Conservation (phyloP, 2,797 vertebrate species). For the Pteropus rufus region DNA sequence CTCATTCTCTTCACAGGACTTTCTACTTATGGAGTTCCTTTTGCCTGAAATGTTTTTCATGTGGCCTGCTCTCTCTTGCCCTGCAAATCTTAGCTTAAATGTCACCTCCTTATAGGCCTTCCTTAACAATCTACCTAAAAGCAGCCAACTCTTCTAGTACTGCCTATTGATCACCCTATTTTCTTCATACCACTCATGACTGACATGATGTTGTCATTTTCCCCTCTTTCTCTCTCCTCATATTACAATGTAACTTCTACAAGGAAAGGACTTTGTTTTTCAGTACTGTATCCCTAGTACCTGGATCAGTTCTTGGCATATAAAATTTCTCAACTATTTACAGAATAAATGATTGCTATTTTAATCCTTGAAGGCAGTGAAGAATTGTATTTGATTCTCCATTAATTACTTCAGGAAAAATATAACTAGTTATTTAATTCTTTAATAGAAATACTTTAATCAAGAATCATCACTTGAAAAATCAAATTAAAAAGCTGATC, state of each 20-base stretch:
- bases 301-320: background rate
- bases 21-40: background rate
- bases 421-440: background rate
- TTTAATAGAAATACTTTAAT: conserved; percentile 15
- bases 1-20: background rate
- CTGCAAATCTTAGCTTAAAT: background rate
- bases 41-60: background rate
- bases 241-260: background rate
- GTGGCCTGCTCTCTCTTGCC: background rate
- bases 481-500: background rate
- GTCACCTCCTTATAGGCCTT: background rate
- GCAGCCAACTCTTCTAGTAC: background rate
- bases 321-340: conserved; percentile 2
- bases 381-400: background rate
- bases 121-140: background rate
- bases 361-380: background rate
- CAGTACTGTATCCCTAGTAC: background rate
- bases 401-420: conserved; percentile 25
- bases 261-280: background rate
- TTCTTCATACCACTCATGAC: background rate
- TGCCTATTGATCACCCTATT: background rate
- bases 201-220: background rate
- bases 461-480: conserved; percentile 21
- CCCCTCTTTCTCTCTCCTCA: background rate
- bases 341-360: background rate